Evolutionary conservation across 2,113 vertebrate species (phyloP).

Genomic region (Ranitomeya imitator): DNA sequence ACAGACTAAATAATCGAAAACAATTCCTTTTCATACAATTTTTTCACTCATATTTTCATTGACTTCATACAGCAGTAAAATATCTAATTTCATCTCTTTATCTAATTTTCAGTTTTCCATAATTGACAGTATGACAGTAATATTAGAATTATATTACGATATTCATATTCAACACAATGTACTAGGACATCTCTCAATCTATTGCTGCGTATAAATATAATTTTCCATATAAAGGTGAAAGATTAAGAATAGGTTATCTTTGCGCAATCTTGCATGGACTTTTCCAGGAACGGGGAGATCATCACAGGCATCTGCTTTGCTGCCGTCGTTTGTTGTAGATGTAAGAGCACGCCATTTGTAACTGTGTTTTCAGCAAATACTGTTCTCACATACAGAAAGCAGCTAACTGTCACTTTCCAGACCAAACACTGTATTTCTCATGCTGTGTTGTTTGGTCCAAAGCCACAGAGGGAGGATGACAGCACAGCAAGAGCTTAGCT

Average conservation of each 20-base stretch:
- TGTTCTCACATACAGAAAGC: constrained; percentile 24
- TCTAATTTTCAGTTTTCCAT: not conserved
- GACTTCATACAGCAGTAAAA: not conserved
- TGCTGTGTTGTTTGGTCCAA: constrained; percentile 42
- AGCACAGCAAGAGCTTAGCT: constrained; percentile 37
- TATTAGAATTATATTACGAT: not conserved
- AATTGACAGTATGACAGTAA: not conserved
- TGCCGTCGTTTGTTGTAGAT: constrained; percentile 25
- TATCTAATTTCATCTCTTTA: not conserved
- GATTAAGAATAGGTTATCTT: not conserved
- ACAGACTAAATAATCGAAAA: too few relatives aligned
- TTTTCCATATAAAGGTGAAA: not conserved
- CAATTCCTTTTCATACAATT: too few relatives aligned
- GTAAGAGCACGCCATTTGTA: constrained; percentile 11
- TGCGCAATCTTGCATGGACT: not conserved
- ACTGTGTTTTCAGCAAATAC: constrained; percentile 28
- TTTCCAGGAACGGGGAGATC: not conserved
- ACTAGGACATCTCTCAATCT: not conserved
- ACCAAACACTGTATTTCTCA: constrained; percentile 44
- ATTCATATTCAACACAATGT: not conserved
- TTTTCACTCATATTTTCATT: not conserved
- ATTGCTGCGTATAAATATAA: not conserved
- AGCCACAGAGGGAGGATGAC: constrained; percentile 43
- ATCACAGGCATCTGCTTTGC: constrained; percentile 8
- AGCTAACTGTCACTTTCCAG: constrained; percentile 39